These are phyloP conservation scores for Hemibagrus guttatus DNA, from an alignment of 2,797 vertebrate species.

Conservation along the genomic window DNA sequence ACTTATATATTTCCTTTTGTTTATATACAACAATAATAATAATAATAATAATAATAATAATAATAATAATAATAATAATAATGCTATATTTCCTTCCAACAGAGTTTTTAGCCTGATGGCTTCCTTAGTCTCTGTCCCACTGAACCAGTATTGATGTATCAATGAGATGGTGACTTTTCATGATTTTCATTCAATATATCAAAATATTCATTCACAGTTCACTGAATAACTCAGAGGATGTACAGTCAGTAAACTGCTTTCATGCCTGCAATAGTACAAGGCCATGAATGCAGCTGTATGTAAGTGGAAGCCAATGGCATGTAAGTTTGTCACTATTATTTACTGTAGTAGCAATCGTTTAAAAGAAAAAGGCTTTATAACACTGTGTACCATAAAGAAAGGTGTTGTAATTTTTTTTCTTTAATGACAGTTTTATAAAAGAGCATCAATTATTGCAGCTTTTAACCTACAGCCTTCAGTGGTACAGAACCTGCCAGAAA, in stretches of 20 bases:
- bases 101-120: too few species aligned
- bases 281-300: background rate
- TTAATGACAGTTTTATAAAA: slow-evolving; percentile 7
- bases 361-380: background rate
- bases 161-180: too few species aligned
- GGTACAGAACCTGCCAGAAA: slow-evolving; percentile 28
- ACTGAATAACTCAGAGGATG: background rate
- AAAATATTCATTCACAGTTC: background rate
- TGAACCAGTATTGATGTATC: too few species aligned
- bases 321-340: background rate
- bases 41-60: too few species aligned
- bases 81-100: too few species aligned
- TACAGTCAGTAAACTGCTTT: background rate
- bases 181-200: too few species aligned
- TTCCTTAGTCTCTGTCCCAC: too few species aligned
- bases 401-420: background rate
- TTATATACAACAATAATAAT: too few species aligned
- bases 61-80: too few species aligned
- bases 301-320: background rate
- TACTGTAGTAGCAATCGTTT: background rate
- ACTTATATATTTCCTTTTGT: too few species aligned
- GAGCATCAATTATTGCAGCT: background rate
- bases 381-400: background rate
- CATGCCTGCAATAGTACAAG: slow-evolving; percentile 2
- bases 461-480: slow-evolving; percentile 13